Percentiles rank a stretch among this genome's conserved stretches.
Evolutionary conservation across 2,888 invertebrate genomes (phyloP).

Genomic region (Ornithoptera alexandrae): DNA sequence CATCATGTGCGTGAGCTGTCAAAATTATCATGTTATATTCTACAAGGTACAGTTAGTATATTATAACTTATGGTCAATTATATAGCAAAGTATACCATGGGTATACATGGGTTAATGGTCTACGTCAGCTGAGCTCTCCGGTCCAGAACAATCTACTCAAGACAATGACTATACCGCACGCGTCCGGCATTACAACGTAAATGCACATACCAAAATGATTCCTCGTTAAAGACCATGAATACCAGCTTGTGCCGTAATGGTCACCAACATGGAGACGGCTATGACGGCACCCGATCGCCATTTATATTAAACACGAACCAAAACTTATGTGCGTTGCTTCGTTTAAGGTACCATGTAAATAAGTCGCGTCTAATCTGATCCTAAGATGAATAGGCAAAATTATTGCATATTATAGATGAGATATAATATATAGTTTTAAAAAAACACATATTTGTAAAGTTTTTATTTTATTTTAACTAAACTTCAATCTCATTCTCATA

Average conservation of each 20-base stretch:
- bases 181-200: constrained; percentile 45
- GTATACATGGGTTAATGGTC: background rate
- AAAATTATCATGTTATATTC: no score
- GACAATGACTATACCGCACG: constrained; percentile 48
- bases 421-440: no score
- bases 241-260: constrained; percentile 16
- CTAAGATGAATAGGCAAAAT: constrained; percentile 6
- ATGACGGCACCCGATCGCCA: constrained; percentile 19
- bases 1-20: no score
- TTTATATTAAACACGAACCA: constrained; percentile 13
- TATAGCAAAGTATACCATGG: no score
- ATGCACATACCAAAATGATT: constrained; percentile 45
- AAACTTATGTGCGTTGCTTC: constrained; percentile 1
- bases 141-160: constrained; percentile 44
- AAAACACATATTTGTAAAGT: no score
- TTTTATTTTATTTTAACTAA: no score
- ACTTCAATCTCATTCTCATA: no score
- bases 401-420: background rate
- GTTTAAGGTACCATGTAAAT: constrained; percentile 11
- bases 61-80: no score
- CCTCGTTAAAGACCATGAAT: constrained; percentile 35
- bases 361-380: constrained; percentile 13
- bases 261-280: constrained; percentile 21
- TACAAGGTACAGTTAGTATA: no score
- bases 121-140: constrained; percentile 27